Conservation (phyloP, 2,113 vertebrate genomes). For the Tenebrosternarchus preto region DNA sequence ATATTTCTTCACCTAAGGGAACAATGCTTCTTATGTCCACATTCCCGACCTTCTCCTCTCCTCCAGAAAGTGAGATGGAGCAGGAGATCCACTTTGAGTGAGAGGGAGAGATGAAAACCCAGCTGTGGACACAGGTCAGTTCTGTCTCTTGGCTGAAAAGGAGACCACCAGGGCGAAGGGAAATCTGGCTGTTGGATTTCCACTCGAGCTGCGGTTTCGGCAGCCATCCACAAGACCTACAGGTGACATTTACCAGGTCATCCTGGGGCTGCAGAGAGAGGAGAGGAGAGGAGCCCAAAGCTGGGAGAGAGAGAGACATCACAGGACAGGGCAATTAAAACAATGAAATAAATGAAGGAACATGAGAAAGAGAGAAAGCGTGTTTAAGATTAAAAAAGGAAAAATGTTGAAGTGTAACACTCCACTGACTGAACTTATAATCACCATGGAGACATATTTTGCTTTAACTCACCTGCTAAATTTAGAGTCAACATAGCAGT, state of each 20-base stretch:
- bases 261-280: constrained; percentile 41
- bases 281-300: constrained; percentile 49
- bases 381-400: not conserved
- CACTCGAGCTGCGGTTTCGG: constrained; percentile 62
- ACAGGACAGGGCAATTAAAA: not conserved
- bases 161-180: not conserved
- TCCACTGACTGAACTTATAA: not conserved
- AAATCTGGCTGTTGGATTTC: constrained; percentile 9
- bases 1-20: constrained; percentile 12
- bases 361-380: not conserved
- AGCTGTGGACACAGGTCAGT: constrained; percentile 60
- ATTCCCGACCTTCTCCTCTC: constrained; percentile 34
- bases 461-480: constrained; percentile 61
- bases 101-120: constrained; percentile 48
- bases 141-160: not conserved
- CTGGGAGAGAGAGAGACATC: constrained; percentile 43
- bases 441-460: not conserved
- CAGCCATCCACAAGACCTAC: constrained; percentile 67
- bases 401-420: not conserved
- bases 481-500: not conserved
- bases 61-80: constrained; percentile 49
- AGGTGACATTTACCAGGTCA: constrained; percentile 63
- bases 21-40: not conserved
- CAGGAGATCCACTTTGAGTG: constrained; percentile 55
- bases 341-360: too few species aligned